A percentile compares a stretch with the other conserved stretches of the same genome.
Conservation (phyloP, 2,113 vertebrate genomes). For the Marcusenius ussheri region DNA sequence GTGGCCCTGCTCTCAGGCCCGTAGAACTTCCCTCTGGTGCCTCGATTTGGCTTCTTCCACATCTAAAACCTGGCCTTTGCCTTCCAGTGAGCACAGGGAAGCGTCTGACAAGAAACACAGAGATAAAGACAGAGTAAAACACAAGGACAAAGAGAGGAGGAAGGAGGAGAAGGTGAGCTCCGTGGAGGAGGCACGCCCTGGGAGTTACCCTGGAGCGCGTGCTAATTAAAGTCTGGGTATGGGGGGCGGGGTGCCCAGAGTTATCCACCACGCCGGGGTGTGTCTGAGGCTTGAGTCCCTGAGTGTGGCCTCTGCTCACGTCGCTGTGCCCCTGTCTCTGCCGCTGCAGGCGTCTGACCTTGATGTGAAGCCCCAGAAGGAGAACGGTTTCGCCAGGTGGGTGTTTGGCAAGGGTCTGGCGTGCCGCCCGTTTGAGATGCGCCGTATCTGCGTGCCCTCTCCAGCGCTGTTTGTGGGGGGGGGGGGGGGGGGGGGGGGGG, state of each 20-base stretch:
- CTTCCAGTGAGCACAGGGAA: slow-evolving; percentile 80
- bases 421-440: neutral
- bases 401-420: neutral
- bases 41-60: neutral
- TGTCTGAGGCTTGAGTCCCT: neutral
- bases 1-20: neutral
- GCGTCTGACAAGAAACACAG: slow-evolving; percentile 88
- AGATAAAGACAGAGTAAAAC: slow-evolving; percentile 78
- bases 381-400: slow-evolving; percentile 92
- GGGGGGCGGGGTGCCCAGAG: neutral
- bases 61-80: neutral
- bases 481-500: no score
- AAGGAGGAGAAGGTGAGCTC: slow-evolving; percentile 82
- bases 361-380: slow-evolving; percentile 78
- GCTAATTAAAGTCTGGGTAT: neutral
- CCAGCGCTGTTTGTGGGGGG: neutral
- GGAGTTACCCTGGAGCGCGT: neutral
- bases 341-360: slow-evolving; percentile 59
- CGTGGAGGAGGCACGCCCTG: neutral
- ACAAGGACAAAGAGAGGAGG: slow-evolving; percentile 87
- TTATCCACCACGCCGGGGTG: neutral
- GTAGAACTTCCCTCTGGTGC: neutral
- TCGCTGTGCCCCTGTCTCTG: slow-evolving; percentile 18
- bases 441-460: neutral
- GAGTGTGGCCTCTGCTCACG: neutral